Percentiles rank a stretch among this genome's conserved stretches.
These are phyloP conservation scores for Pollenia labialis DNA, from an alignment of 2,888 invertebrate species.

Conservation along the genomic window DNA sequence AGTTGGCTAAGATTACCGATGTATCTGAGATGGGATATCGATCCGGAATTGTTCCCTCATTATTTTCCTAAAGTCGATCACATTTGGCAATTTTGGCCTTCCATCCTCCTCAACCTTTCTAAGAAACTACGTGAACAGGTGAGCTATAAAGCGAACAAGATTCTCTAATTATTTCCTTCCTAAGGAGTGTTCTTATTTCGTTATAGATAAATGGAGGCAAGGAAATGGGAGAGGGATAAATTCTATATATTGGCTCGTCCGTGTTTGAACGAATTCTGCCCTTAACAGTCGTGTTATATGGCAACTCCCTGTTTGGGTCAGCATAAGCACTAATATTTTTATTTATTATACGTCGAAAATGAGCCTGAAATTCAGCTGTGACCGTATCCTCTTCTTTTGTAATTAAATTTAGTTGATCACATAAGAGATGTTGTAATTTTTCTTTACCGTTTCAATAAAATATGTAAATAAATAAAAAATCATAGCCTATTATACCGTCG, in stretches of 20 bases:
- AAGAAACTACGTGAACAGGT: conserved; percentile 47
- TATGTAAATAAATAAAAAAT: conserved; percentile 26
- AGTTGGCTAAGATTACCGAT: conserved; percentile 13
- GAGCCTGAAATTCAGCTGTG: conserved; percentile 17
- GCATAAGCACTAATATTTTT: conserved; percentile 25
- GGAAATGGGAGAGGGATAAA: conserved; percentile 30
- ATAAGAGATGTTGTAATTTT: conserved; percentile 39
- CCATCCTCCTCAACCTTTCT: conserved; percentile 41
- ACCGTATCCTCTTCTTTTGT: conserved; percentile 34
- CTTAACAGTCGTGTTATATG: conserved; percentile 17
- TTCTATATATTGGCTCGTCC: conserved; percentile 32
- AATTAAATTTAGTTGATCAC: conserved; percentile 15
- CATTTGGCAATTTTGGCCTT: conserved; percentile 52
- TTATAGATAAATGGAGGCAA: conserved; percentile 34
- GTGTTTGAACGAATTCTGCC: conserved; percentile 16
- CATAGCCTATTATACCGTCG: conserved; percentile 7
- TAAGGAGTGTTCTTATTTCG: conserved; percentile 41
- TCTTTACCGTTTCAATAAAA: conserved; percentile 26
- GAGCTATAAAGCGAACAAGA: conserved; percentile 53
- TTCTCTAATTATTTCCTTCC: conserved; percentile 38
- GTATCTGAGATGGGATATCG: conserved; percentile 43
- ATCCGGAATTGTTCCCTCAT: conserved; percentile 34
- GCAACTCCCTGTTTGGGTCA: conserved; percentile 30
- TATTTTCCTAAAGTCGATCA: conserved; percentile 50
- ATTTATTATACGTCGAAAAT: conserved; percentile 27